These are phyloP conservation scores for Paracyprichromis sp. DNA, from an alignment of 2,113 vertebrate species.

Conservation along the genomic window DNA sequence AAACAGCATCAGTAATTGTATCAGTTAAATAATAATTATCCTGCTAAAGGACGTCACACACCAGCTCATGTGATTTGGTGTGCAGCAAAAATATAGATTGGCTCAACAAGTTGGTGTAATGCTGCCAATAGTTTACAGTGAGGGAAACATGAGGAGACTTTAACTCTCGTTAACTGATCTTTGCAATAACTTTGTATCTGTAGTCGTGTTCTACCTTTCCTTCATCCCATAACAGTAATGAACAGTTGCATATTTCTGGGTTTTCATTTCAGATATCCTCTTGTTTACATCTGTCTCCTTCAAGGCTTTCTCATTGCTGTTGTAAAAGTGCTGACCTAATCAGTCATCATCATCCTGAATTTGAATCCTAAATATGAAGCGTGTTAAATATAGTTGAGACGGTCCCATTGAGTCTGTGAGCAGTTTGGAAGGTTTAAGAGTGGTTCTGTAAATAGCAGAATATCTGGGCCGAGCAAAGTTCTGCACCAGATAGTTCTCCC, in stretches of 20 bases:
- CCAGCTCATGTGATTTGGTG: background rate
- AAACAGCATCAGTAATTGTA: background rate
- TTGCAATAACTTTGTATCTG: background rate
- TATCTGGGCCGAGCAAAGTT: background rate
- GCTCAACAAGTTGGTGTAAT: background rate
- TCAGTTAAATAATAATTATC: background rate
- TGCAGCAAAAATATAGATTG: background rate
- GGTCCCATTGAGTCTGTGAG: background rate
- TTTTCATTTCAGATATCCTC: background rate
- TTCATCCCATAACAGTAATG: background rate
- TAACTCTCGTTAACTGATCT: background rate
- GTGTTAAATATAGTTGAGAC: background rate
- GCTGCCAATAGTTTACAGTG: background rate
- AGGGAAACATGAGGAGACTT: background rate
- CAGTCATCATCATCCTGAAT: background rate
- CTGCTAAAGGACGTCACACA: background rate
- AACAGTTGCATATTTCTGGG: background rate
- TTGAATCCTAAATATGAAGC: background rate
- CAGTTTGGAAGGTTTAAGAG: background rate
- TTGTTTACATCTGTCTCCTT: background rate
- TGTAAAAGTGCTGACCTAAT: background rate
- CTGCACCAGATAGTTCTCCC: background rate
- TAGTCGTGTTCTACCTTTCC: background rate
- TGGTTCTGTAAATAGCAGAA: background rate
- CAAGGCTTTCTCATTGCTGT: background rate